These are phyloP conservation scores for Poecile montanus DNA, from an alignment of 2,797 vertebrate genomes.

Conservation along the genomic window DNA sequence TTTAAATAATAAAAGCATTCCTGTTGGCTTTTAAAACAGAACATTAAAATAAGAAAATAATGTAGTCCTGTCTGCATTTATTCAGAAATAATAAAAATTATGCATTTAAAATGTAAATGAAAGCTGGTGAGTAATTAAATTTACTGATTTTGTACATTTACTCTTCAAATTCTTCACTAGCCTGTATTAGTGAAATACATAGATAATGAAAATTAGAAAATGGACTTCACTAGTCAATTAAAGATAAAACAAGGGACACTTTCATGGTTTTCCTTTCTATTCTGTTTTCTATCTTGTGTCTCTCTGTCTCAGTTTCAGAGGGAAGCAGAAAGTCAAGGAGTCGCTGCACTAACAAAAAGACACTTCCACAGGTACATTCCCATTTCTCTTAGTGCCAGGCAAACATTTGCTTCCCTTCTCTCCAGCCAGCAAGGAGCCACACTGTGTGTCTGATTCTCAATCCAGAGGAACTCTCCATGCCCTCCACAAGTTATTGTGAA, in stretches of 20 bases:
- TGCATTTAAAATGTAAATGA: neutral
- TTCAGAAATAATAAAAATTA: neutral
- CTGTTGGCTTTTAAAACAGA: neutral
- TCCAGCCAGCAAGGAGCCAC: neutral
- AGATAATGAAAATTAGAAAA: neutral
- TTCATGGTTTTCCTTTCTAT: neutral
- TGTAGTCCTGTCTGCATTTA: neutral
- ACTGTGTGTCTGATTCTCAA: neutral
- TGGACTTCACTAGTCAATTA: neutral
- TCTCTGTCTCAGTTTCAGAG: neutral
- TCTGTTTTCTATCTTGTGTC: neutral
- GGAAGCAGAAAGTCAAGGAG: neutral
- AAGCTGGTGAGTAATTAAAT: neutral
- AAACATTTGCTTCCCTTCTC: neutral
- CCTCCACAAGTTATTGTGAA: neutral
- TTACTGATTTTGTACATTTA: neutral
- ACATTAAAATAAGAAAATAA: neutral
- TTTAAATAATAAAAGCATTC: neutral
- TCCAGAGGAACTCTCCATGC: neutral
- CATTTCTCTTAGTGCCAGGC: neutral
- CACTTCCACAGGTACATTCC: neutral
- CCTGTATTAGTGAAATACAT: neutral
- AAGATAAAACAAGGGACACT: neutral
- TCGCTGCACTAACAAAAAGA: neutral
- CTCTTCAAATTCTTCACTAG: constrained; percentile 13